Percentiles rank a stretch among this genome's conserved stretches.
Conservation (phyloP, 2,113 vertebrate genomes). For the Channa argus region DNA sequence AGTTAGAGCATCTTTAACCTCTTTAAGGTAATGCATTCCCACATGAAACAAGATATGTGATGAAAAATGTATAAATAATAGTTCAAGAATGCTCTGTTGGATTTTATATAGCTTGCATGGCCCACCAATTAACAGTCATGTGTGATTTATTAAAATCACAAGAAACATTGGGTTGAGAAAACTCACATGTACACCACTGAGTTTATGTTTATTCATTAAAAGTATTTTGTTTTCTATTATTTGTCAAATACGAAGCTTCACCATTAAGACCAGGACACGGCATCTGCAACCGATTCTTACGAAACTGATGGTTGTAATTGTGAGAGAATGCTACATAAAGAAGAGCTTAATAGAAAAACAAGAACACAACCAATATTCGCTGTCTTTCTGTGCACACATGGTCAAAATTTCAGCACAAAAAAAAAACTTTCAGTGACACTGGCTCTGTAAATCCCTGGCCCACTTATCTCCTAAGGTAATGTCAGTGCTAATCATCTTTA, state of each 20-base stretch:
- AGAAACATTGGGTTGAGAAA: not conserved
- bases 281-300: no score
- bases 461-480: conserved; percentile 32
- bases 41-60: not conserved
- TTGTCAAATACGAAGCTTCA: no score
- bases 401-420: not conserved
- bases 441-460: conserved; percentile 24
- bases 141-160: not conserved
- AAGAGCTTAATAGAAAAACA: not conserved
- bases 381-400: not conserved
- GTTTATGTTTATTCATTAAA: no score
- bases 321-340: not conserved
- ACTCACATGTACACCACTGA: not conserved
- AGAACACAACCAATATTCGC: not conserved
- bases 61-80: no score
- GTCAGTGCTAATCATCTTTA: conserved; percentile 44
- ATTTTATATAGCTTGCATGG: not conserved
- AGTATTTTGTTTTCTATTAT: no score
- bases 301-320: no score
- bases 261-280: no score
- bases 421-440: conserved; percentile 3
- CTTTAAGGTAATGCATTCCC: not conserved
- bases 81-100: no score
- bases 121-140: not conserved
- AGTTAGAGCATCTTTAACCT: not conserved